Percentiles rank a stretch among this genome's conserved stretches.
These are phyloP conservation scores for Pseudochromis fuscus DNA, from an alignment of 2,797 vertebrate genomes.

Conservation along the genomic window DNA sequence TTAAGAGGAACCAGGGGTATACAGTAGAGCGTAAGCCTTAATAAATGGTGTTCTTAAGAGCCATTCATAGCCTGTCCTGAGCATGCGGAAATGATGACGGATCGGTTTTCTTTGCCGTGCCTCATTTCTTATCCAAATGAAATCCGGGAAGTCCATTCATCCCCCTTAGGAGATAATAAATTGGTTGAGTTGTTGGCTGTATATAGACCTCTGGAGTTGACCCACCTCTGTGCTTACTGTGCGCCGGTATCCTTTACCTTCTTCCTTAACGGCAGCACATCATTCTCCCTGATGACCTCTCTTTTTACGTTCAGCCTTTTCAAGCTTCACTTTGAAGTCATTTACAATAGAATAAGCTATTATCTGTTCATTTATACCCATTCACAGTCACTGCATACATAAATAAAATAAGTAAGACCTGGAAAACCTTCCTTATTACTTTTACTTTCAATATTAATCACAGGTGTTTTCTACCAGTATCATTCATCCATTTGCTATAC, in stretches of 20 bases:
- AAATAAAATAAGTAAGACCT: constrained; percentile 11
- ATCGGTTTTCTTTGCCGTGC: constrained; percentile 69
- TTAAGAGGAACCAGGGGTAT: constrained; percentile 64
- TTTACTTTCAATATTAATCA: not conserved
- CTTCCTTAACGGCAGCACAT: not conserved
- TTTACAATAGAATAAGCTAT: not conserved
- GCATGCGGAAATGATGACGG: constrained; percentile 70
- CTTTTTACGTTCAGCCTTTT: not conserved
- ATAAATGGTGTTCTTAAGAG: constrained; percentile 78
- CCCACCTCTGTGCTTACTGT: constrained; percentile 43
- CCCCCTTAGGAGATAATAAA: constrained; percentile 76
- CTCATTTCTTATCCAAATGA: constrained; percentile 84
- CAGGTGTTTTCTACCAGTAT: not conserved
- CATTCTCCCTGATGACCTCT: not conserved
- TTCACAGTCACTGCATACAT: no score
- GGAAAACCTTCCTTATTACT: not conserved
- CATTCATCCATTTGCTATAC: constrained; percentile 5
- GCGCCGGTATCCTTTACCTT: constrained; percentile 12
- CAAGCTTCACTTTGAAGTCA: not conserved
- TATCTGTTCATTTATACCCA: no score
- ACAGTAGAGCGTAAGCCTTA: constrained; percentile 56
- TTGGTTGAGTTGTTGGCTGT: constrained; percentile 63
- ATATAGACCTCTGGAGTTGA: constrained; percentile 60
- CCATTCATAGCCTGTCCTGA: constrained; percentile 67
- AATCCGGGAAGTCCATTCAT: constrained; percentile 77